Base-by-base conservation (phyloP, 2,888 invertebrate genomes). In the Agonum fuliginosum region DNA sequence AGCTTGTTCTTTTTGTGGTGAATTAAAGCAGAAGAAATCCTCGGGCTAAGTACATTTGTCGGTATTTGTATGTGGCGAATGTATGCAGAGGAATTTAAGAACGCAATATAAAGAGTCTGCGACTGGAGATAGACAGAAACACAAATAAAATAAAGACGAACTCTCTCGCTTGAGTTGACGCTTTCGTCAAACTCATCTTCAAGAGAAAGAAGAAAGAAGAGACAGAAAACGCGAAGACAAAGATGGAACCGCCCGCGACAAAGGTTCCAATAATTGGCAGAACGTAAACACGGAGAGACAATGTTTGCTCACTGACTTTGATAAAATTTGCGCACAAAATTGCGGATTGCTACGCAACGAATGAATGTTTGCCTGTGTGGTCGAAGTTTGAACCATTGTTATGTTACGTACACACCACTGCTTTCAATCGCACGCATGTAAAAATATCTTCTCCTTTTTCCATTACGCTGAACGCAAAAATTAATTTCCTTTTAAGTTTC, bases 261-360 rank as follows among this genome's bases (percentile, higher is more conserved):
- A 72, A 72, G 72, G 72, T 58, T 54, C 72, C 72, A 72, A 72
- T 72, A 72, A 72, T 72, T 72, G 72, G 72, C 72, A 58, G 54
- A 72, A 72, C 72, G 72, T 72, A 72, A 72, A 72, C 72, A 72
- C 72, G 54, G 72, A 58, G 72, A 69, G 69, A 54, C 72, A 72
- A 54, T 72, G 72, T 72, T 72, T 72, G 72, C 58, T 72, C 72
- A 72, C 72, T 58, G 72, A 72, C 72, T 72, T 72, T 72, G 72
- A 72, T 72, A 72, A 72, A 72, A 72, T 72, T 72, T 72, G 72
- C 72, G 72, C 72, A 72, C 72, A 54, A 54, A 72, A 72, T 72
- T 72, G 72, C 72, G 72, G 72, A 72, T 72, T 72, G 72, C 72
- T 54, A 72, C 54, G 72, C 72, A 54, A 72, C 72, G 72, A 22